phyloP scores from a whole-genome alignment of 2,888 invertebrate genomes.

The Eubasilissa splendida region DNA sequence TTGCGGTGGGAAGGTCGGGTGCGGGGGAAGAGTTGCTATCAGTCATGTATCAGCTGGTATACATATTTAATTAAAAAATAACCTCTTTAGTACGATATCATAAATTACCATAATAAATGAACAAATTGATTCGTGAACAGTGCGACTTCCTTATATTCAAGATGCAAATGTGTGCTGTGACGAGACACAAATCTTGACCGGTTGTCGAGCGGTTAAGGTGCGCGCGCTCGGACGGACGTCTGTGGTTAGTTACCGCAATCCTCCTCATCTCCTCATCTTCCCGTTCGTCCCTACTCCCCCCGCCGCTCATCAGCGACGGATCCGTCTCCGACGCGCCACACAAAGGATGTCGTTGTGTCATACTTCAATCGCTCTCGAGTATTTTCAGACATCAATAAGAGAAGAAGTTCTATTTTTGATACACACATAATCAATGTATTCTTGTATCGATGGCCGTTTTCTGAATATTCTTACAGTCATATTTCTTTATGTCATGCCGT shows the following conservation, averaged over 20 bases:
- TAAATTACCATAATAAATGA: too few relatives aligned
- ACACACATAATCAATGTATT: constrained; percentile 1
- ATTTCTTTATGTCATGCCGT: background rate
- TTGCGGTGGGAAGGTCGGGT: too few relatives aligned
- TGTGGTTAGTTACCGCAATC: constrained; percentile 53
- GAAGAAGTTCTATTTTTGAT: background rate
- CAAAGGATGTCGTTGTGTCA: constrained; percentile 44
- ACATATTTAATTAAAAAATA: too few relatives aligned
- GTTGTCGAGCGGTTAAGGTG: constrained; percentile 45
- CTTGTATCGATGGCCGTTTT: constrained; percentile 9
- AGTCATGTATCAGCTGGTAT: too few relatives aligned
- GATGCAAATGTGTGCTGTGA: background rate
- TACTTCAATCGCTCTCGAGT: constrained; percentile 34
- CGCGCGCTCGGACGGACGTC: constrained; percentile 53
- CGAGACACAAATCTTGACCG: background rate
- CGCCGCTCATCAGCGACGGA: background rate
- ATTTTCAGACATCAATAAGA: constrained; percentile 7
- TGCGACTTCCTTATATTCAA: too few relatives aligned
- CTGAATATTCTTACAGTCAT: background rate
- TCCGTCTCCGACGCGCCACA: constrained; percentile 3
- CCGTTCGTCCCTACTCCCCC: constrained; percentile 3
- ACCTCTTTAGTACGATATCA: too few relatives aligned
- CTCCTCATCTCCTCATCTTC: background rate
- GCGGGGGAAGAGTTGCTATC: too few relatives aligned
- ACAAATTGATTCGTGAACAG: too few relatives aligned